phyloP scores from a whole-genome alignment of 2,888 invertebrate genomes.

The Morpho achilles region DNA sequence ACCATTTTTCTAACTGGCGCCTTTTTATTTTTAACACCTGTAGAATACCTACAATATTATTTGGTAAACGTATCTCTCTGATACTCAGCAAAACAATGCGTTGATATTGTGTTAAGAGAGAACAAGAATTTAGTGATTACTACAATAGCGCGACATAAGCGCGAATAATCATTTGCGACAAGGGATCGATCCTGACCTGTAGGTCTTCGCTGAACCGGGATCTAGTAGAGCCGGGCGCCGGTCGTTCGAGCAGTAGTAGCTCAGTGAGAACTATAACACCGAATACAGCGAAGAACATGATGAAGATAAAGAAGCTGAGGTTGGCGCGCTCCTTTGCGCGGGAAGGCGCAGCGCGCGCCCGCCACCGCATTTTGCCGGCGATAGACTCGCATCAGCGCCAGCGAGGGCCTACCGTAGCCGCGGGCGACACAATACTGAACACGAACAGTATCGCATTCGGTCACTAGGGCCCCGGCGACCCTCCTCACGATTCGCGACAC shows the following conservation, averaged over 20 bases:
- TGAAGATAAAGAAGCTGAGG: conserved; percentile 93
- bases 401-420: conserved; percentile 40
- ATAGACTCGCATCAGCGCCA: conserved; percentile 49
- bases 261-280: conserved; percentile 93
- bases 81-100: too few relatives aligned
- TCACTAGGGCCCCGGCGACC: conserved; percentile 47
- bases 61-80: too few relatives aligned
- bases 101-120: too few relatives aligned
- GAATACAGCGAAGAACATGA: conserved; percentile 94
- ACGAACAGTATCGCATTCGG: conserved; percentile 24
- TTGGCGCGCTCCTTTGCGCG: conserved; percentile 88
- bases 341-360: conserved; percentile 66
- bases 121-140: too few relatives aligned
- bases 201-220: conserved; percentile 85
- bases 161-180: too few relatives aligned
- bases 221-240: conserved; percentile 70
- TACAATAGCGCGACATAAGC: too few relatives aligned
- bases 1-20: too few relatives aligned
- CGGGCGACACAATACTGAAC: conserved; percentile 47
- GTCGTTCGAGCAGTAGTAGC: conserved; percentile 81
- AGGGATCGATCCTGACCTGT: conserved; percentile 57
- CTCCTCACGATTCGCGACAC: conserved; percentile 39
- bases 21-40: too few relatives aligned
- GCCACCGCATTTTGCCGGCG: conserved; percentile 68
- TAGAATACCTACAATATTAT: too few relatives aligned